Evolutionary conservation across 2,888 invertebrate genomes (phyloP).

Genomic region (Lapara coniferarum): DNA sequence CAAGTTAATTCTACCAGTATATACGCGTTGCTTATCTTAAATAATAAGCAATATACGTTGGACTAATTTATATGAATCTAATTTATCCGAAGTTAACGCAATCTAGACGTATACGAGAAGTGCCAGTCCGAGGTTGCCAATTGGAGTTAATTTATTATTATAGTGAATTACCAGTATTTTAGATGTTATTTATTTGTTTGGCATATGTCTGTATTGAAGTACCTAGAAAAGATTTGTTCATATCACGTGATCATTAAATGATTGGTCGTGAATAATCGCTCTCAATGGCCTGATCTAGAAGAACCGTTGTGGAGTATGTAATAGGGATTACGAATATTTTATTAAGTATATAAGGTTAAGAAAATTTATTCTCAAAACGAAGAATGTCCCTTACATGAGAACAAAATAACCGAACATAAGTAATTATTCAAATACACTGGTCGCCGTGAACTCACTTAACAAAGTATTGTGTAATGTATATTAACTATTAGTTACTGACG

Average conservation of each 20-base stretch:
- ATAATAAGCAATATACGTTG: neutral
- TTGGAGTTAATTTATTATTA: constrained; percentile 15
- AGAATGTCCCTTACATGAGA: no score
- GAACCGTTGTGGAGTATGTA: no score
- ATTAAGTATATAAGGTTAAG: no score
- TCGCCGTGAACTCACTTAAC: no score
- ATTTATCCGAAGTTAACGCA: constrained; percentile 9
- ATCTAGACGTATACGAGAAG: neutral
- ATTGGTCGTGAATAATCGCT: no score
- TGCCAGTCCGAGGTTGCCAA: constrained; percentile 11
- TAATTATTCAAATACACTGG: no score
- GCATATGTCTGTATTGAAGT: neutral
- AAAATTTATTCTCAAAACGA: no score
- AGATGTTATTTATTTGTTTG: neutral
- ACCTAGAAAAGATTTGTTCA: neutral
- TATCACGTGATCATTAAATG: neutral
- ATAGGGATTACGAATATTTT: no score
- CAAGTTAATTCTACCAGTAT: constrained; percentile 5
- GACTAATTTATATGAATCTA: constrained; percentile 12
- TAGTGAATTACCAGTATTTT: neutral
- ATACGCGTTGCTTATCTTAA: constrained; percentile 4
- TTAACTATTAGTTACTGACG: no score
- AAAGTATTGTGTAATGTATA: no score
- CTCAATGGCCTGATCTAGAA: no score
- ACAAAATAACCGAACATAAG: no score